Conservation (phyloP, 1,140 invertebrate species). For the Hestina assimilis region DNA sequence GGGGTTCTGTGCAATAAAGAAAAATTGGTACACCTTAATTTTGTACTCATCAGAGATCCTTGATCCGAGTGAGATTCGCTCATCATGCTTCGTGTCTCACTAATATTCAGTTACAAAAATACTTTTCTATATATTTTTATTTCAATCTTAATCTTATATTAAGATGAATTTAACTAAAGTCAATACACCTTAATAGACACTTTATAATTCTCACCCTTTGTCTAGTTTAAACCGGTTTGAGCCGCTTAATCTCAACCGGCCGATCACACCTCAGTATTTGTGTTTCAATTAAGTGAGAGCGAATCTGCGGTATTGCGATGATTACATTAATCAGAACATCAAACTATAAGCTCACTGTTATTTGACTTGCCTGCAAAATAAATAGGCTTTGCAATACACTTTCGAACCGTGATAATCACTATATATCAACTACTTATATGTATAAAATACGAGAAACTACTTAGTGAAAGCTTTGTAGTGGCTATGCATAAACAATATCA, state of each 20-base stretch:
- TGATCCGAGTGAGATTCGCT: too few species aligned
- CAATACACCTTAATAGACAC: conserved; percentile 29
- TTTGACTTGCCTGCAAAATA: conserved; percentile 21
- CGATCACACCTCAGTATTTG: conserved; percentile 65
- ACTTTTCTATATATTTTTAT: too few species aligned
- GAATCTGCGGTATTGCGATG: conserved; percentile 56
- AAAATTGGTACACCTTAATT: too few species aligned
- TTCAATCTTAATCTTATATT: too few species aligned
- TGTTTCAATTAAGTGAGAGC: conserved; percentile 66
- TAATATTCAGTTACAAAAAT: too few species aligned
- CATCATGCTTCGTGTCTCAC: too few species aligned
- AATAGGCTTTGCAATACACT: conserved; percentile 3
- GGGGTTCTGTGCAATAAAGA: too few species aligned
- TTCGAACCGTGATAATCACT: not conserved
- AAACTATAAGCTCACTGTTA: conserved; percentile 23
- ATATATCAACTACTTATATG: too few species aligned
- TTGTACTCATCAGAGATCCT: too few species aligned
- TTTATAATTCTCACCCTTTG: conserved; percentile 47
- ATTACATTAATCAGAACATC: conserved; percentile 56
- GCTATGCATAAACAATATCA: too few species aligned
- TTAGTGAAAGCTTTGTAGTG: too few species aligned
- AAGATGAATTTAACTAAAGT: conserved; percentile 23
- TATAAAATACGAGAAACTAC: too few species aligned
- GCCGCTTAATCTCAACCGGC: conserved; percentile 50
- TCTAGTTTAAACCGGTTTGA: conserved; percentile 33